Percentiles rank a stretch among this genome's conserved stretches.
These are phyloP conservation scores for Valencia hispanica DNA, from an alignment of 2,797 vertebrate genomes.

Conservation along the genomic window DNA sequence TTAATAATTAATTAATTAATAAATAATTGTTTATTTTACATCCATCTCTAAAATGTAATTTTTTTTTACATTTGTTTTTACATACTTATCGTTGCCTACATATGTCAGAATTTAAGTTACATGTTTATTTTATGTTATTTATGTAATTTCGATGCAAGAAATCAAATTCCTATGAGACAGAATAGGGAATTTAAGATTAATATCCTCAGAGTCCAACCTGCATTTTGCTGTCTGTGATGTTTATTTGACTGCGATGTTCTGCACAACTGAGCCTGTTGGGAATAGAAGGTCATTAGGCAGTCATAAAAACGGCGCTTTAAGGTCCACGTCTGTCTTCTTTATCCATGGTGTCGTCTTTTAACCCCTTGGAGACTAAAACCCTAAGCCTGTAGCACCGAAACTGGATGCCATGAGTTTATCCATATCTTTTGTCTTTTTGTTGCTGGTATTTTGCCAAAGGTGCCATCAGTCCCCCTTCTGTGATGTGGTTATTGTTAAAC, in stretches of 20 bases:
- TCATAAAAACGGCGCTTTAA: conserved; percentile 51
- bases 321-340: conserved; percentile 41
- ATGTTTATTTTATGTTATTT: background rate
- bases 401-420: conserved; percentile 54
- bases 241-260: conserved; percentile 59
- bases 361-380: conserved; percentile 48
- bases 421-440: conserved; percentile 27
- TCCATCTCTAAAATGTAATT: background rate
- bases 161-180: background rate
- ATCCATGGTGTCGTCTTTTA: conserved; percentile 25
- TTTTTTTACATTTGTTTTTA: background rate
- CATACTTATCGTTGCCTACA: background rate
- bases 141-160: background rate
- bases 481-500: conserved; percentile 67
- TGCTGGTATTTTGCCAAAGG: conserved; percentile 22
- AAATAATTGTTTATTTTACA: too few species aligned
- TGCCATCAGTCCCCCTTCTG: conserved; percentile 41
- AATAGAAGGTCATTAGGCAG: conserved; percentile 69
- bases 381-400: conserved; percentile 39
- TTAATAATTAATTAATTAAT: too few species aligned
- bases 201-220: conserved; percentile 3
- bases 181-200: background rate
- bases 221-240: conserved; percentile 35
- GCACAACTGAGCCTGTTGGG: conserved; percentile 62
- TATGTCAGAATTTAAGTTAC: background rate